These are phyloP conservation scores for Heliconius hortense DNA, from an alignment of 2,888 invertebrate genomes.

Conservation along the genomic window DNA sequence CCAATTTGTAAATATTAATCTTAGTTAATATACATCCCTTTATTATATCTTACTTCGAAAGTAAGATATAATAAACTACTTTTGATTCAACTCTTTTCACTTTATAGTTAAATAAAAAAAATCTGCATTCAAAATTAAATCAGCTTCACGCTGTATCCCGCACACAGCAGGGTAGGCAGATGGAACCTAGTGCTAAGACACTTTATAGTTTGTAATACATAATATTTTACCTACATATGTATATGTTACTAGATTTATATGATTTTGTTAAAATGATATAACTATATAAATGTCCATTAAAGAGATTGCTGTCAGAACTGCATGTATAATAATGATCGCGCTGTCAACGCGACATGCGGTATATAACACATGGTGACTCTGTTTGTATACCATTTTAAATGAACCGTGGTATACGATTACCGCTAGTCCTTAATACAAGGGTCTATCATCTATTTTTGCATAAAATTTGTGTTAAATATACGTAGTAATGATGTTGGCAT, in stretches of 20 bases:
- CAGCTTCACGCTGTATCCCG: too few relatives aligned
- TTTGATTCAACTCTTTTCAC: neutral
- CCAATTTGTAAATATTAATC: neutral
- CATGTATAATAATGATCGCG: slow-evolving; percentile 65
- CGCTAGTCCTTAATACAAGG: slow-evolving; percentile 28
- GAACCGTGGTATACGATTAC: slow-evolving; percentile 2
- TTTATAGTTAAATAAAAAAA: neutral
- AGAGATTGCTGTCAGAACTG: slow-evolving; percentile 60
- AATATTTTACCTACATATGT: too few relatives aligned
- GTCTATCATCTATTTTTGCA: slow-evolving; percentile 28
- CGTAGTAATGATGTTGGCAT: slow-evolving; percentile 35
- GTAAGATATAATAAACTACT: too few relatives aligned
- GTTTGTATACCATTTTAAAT: slow-evolving; percentile 48
- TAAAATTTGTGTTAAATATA: slow-evolving; percentile 19
- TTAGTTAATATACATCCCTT: neutral
- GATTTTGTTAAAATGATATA: slow-evolving; percentile 22
- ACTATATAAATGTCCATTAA: slow-evolving; percentile 41
- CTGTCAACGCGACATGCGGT: slow-evolving; percentile 76
- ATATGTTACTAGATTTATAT: neutral
- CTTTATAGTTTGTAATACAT: too few relatives aligned
- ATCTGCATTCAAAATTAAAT: too few relatives aligned
- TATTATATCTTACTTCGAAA: neutral
- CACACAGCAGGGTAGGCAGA: too few relatives aligned
- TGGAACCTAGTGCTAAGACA: too few relatives aligned
- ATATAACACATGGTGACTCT: slow-evolving; percentile 72